Conservation (phyloP, 1,140 invertebrate genomes). For the Panagrolaimus sp. region DNA sequence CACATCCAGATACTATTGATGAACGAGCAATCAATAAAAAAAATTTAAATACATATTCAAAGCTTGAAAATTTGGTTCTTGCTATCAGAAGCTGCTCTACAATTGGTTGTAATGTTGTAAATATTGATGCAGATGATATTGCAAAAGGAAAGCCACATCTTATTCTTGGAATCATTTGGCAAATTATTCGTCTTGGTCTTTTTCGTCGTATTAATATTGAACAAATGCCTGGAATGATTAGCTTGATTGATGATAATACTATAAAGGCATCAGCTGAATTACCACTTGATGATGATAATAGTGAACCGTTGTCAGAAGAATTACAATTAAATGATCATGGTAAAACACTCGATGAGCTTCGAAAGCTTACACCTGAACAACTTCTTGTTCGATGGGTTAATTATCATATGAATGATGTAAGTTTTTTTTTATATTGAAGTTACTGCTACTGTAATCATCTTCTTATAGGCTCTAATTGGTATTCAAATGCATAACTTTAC, state of each 20-base stretch:
- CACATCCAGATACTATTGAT: conserved; percentile 95
- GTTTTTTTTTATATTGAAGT: no score
- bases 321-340: no score
- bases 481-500: conserved; percentile 63
- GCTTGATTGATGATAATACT: conserved; percentile 73
- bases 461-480: conserved; percentile 46
- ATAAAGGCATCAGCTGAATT: no score
- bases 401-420: conserved; percentile 80
- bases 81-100: conserved; percentile 87
- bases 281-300: no score
- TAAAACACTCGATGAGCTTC: conserved; percentile 79
- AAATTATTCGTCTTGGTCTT: conserved; percentile 88
- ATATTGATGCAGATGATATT: conserved; percentile 93
- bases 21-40: conserved; percentile 92
- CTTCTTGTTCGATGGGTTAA: conserved; percentile 97
- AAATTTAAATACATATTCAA: conserved; percentile 85
- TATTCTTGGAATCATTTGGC: conserved; percentile 66
- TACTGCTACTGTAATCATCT: no score
- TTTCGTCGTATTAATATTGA: conserved; percentile 96
- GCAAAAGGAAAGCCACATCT: conserved; percentile 88
- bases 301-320: no score
- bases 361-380: conserved; percentile 93
- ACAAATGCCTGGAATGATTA: conserved; percentile 86
- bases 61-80: conserved; percentile 88
- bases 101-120: conserved; percentile 96